These are phyloP conservation scores for Drosophila recens DNA, from an alignment of 2,888 invertebrate species.

Conservation along the genomic window DNA sequence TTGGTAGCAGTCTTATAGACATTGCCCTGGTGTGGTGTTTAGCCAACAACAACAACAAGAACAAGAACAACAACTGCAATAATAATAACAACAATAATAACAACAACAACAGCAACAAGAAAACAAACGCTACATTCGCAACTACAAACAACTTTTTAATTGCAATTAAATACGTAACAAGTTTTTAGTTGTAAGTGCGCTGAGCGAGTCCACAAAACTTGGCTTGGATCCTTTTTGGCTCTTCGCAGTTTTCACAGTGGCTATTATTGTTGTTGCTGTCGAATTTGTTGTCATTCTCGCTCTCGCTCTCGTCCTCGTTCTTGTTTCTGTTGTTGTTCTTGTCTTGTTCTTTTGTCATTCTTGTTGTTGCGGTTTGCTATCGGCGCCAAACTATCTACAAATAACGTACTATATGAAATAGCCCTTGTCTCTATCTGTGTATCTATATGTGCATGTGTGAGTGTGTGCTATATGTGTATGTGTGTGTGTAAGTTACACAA, in stretches of 20 bases:
- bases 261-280: constrained; percentile 50
- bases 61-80: constrained; percentile 30
- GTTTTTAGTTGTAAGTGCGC: constrained; percentile 82
- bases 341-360: constrained; percentile 43
- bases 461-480: constrained; percentile 11
- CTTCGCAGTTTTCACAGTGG: constrained; percentile 53
- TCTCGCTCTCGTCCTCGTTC: neutral
- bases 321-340: constrained; percentile 27
- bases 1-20: constrained; percentile 61
- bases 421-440: constrained; percentile 28
- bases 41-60: no score
- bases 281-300: constrained; percentile 33
- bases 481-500: constrained; percentile 43
- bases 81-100: constrained; percentile 42
- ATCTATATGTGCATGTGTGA: constrained; percentile 17
- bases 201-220: constrained; percentile 52
- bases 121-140: constrained; percentile 66
- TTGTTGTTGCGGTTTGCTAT: constrained; percentile 52
- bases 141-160: constrained; percentile 81
- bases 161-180: constrained; percentile 81
- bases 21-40: constrained; percentile 58
- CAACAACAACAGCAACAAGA: constrained; percentile 36
- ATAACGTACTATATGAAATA: constrained; percentile 58
- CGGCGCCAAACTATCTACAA: constrained; percentile 61
- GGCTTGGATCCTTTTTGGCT: constrained; percentile 30